Evolutionary conservation across 2,797 vertebrate species (phyloP), one percentile per base, ranked within the genome.

Genomic region (Sebastes oblongus): DNA sequence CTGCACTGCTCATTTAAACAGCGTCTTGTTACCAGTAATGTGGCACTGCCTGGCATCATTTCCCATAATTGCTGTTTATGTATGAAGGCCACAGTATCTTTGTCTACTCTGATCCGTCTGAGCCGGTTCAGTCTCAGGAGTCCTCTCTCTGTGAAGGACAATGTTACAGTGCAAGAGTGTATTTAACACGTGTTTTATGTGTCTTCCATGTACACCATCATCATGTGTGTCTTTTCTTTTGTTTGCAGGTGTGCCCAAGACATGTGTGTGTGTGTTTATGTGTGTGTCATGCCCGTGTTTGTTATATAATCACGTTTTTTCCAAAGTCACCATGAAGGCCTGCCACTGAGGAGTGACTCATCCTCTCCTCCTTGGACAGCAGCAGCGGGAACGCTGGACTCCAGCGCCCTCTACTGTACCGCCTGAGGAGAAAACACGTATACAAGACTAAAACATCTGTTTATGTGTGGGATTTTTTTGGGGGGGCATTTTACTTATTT

Each of bases 331-430:
- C 10, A 4, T 52, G 86, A 75, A 84, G 77, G 71, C 75, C 77
- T 86, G 34, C 5, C 55, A 78, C 72, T 42, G 10, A 71, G 60
- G 11, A 68, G 60, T 80, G 84, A 88, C 73, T 90, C 81, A 80
- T 90, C 72, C 32, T 73, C n/a, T 20, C 46, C 54, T 76, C 25
- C 20, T 52, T 32, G 27, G n/a, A 34, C 67, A 66, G 22, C n/a
- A 62, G 30, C 62, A 66, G 71, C 7, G 11, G 25, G 8, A 82
- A 72, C 4, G 22, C 11, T 84, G 50, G 83, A 69, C 64, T 86
- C 58, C 2, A 61, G 18, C 30, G 6, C 90, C 93, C 87, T 84
- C 93, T 93, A 54, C 42, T 88, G 92, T 8, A 3, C 30, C 1
- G 2, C 5, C 0, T 2, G 1, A 14, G 24, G 20, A 78, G 77